A percentile compares a stretch with the other conserved stretches of the same genome.
Conservation (phyloP, 64 coral and sea anemone species). For the Actinia tenebrosa region DNA sequence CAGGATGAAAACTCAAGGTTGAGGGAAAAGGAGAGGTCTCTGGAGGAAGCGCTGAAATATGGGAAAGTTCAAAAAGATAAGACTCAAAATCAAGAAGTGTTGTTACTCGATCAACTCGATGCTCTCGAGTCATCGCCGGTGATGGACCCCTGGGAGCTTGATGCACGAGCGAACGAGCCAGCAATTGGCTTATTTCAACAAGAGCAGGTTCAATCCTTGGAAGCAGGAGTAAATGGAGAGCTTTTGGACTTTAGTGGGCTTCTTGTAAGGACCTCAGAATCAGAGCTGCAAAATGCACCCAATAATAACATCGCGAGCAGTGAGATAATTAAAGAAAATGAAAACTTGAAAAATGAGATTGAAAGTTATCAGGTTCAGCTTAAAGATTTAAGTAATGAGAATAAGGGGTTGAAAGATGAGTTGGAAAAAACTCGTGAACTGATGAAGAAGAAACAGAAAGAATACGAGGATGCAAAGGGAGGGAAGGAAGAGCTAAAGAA, state of each 20-base stretch:
- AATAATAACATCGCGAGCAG: neutral
- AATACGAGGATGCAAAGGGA: neutral
- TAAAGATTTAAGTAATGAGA: conserved; percentile 31
- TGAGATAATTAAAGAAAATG: conserved; percentile 28
- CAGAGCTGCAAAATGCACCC: conserved; percentile 2
- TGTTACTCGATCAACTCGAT: neutral
- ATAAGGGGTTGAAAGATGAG: conserved; percentile 40
- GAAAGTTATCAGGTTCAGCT: conserved; percentile 31
- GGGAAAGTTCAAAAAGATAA: conserved; percentile 4
- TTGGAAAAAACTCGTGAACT: conserved; percentile 40
- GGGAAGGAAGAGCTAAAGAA: conserved; percentile 25
- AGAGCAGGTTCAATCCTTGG: neutral
- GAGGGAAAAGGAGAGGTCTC: conserved; percentile 18
- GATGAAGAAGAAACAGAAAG: conserved; percentile 7
- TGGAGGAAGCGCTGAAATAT: conserved; percentile 25
- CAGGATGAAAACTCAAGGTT: conserved; percentile 45
- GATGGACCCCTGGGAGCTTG: neutral
- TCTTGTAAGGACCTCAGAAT: neutral
- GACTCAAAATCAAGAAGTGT: neutral
- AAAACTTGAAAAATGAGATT: conserved; percentile 42
- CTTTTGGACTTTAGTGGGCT: neutral
- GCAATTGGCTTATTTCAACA: neutral
- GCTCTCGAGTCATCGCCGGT: conserved; percentile 4
- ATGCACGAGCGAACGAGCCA: neutral
- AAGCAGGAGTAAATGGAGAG: neutral